Evolutionary conservation across 1,140 invertebrate genomes (phyloP), one percentile per base, ranked within the genome.

Genomic region (Papilio machaon): DNA sequence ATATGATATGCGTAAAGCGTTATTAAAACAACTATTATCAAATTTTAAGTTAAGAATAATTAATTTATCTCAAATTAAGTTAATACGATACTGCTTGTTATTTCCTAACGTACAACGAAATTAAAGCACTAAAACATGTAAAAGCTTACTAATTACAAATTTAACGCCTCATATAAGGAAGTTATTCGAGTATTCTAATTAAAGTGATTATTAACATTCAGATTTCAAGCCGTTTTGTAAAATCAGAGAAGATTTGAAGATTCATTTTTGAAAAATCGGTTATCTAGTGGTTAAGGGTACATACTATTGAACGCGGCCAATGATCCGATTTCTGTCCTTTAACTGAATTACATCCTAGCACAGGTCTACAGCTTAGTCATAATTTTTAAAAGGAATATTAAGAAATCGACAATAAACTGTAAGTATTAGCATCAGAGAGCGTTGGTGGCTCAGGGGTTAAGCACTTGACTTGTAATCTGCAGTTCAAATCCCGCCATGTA

Each of bases 131-230:
- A 70, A 35, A 7, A 70, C 64, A 17, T 2, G 64, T 70, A 38
- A 70, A 60, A 70, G 64, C 30, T 70, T 30, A 70, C 64, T 70
- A 70, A 70, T 70, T 35, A 70, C 64, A 64, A 64, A 64, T 70
- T 70, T 38, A 70, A 70, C 64, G 23, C 64, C 30, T 70, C 30
- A 19, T 58, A n/a, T 58, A 35, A 64, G 11, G 11, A 64, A 64
- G 60, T 64, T 38, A 30, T 64, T 2, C 23, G 30, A 15, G 13
- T 38, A 6, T 70, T 38, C 13, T 70, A 70, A 70, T 70, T 70
- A 70, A 64, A 64, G 23, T 10, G 23, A 64, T 64, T 30, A 64
- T 64, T 64, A 64, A 64, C 60, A 23, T 64, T 64, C 23, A 30
- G 23, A 30, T 64, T 64, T 60, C n/a, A 60, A 58, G 54, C 17